A percentile compares a stretch with the other conserved stretches of the same genome.
phyloP scores from a whole-genome alignment of 92 coral and sea anemone species.

The Bergia puertoricense region DNA sequence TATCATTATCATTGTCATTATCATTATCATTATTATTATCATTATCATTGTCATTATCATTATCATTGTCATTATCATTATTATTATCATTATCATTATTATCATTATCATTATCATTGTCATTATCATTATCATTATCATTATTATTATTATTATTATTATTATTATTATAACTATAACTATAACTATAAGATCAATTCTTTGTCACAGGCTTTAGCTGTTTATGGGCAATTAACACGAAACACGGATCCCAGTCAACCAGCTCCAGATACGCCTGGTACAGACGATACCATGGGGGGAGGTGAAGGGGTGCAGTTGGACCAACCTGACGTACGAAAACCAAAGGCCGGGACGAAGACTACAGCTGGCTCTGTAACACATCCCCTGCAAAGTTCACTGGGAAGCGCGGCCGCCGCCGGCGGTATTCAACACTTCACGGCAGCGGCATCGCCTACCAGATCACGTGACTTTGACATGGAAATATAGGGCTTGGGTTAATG shows the following conservation, averaged over 20 bases:
- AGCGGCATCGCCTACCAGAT: slow-evolving; percentile 85
- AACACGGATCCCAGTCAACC: slow-evolving; percentile 39
- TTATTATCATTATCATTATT: no score
- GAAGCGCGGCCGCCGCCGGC: slow-evolving; percentile 36
- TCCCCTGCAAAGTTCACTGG: slow-evolving; percentile 6
- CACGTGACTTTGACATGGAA: slow-evolving; percentile 62
- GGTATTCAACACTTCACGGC: slow-evolving; percentile 79
- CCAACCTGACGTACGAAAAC: not conserved
- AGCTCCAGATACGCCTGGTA: slow-evolving; percentile 26
- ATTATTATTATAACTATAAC: no score
- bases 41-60: no score
- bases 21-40: no score
- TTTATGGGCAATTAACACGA: slow-evolving; percentile 83
- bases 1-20: no score
- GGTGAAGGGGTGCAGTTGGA: slow-evolving; percentile 21
- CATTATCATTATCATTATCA: no score
- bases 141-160: no score
- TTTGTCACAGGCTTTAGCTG: slow-evolving; percentile 84
- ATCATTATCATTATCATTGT: no score
- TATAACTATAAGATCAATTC: no score
- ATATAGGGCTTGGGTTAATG: not conserved
- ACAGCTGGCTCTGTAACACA: not conserved
- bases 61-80: no score
- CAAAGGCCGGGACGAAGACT: not conserved
- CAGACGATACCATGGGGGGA: slow-evolving; percentile 36